Evolutionary conservation across 2,113 vertebrate genomes (phyloP).

Genomic region (Sylvilagus bachmani): DNA sequence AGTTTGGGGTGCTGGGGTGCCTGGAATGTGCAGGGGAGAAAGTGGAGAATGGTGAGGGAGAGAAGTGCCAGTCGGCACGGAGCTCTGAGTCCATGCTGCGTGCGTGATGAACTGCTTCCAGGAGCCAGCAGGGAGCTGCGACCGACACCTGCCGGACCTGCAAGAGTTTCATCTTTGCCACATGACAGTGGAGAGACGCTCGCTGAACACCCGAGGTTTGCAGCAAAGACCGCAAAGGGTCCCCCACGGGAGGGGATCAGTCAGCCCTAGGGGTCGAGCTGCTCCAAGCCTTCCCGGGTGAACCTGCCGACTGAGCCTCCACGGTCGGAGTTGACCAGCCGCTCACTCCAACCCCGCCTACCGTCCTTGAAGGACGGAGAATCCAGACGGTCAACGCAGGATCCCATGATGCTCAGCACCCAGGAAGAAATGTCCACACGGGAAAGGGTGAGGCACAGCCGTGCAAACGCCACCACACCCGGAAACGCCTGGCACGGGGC

Average conservation of each 20-base stretch:
- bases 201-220: not conserved
- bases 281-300: not conserved
- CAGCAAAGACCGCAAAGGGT: not conserved
- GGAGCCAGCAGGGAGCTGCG: not conserved
- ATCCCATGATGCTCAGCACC: not conserved
- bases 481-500: too few relatives aligned
- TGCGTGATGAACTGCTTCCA: not conserved
- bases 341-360: not conserved
- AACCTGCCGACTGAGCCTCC: not conserved
- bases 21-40: not conserved
- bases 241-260: not conserved
- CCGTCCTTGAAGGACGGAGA: not conserved
- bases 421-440: not conserved
- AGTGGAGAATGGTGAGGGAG: not conserved
- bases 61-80: not conserved
- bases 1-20: not conserved
- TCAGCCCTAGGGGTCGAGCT: not conserved
- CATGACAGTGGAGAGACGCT: not conserved
- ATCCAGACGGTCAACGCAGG: not conserved
- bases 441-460: too few relatives aligned
- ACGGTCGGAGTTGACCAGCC: not conserved
- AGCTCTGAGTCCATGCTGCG: not conserved
- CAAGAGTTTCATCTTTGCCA: not conserved
- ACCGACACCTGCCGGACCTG: not conserved
- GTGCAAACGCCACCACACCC: too few relatives aligned